Conservation (phyloP, 53 echinoderm and acorn worm species). For the Echinarachnius parma region DNA sequence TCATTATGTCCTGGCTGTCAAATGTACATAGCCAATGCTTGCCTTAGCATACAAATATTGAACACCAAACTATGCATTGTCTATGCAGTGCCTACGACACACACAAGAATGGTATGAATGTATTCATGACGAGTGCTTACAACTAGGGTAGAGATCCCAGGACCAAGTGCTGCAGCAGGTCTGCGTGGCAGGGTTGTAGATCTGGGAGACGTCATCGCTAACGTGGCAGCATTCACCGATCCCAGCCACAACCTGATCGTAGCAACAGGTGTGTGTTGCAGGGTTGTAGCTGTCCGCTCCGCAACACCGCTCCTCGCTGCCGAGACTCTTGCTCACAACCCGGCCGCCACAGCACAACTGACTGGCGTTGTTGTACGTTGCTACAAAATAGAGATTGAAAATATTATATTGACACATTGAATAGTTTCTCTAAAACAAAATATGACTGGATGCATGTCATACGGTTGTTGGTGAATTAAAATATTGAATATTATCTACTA, state of each 20-base stretch:
- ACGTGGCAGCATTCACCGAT: slow-evolving; percentile 44
- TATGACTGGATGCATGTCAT: too few species aligned
- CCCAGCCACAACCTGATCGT: background rate
- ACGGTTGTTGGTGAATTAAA: too few species aligned
- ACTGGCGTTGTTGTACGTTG: slow-evolving; percentile 7
- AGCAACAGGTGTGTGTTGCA: slow-evolving; percentile 50
- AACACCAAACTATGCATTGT: too few species aligned
- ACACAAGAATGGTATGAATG: too few species aligned
- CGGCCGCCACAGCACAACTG: slow-evolving; percentile 26
- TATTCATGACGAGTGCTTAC: background rate
- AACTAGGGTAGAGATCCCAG: background rate
- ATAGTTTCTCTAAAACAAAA: too few species aligned
- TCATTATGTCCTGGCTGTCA: too few species aligned
- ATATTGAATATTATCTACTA: too few species aligned
- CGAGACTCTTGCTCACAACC: background rate
- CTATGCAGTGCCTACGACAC: too few species aligned
- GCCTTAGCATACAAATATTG: too few species aligned
- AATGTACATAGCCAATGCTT: too few species aligned
- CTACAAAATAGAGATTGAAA: slow-evolving; percentile 2
- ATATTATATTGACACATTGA: background rate
- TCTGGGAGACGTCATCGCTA: background rate
- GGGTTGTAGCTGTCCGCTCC: slow-evolving; percentile 30
- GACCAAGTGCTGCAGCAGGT: slow-evolving; percentile 9
- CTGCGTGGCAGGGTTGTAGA: background rate
- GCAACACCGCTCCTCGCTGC: slow-evolving; percentile 17